Base-by-base conservation (phyloP, 2,888 invertebrate species). In the Napeogenes sylphis region DNA sequence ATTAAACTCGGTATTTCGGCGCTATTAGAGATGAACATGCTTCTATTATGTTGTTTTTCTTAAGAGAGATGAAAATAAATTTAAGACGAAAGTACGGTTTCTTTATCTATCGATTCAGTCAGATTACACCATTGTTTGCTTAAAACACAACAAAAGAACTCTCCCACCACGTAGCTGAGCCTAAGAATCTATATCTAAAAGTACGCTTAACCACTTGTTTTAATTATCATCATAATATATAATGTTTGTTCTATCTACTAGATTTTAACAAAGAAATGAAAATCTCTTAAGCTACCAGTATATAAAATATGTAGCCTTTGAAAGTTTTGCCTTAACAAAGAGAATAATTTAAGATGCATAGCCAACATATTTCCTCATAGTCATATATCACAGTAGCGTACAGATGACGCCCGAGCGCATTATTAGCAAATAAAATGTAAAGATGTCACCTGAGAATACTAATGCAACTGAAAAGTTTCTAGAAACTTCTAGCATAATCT, bases 381-480 rank as follows among this genome's bases (percentile, higher is more conserved):
- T 60, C 64, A 63, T 66, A 69, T 63, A 45, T 61, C 63, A 66
- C 56, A 66, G 59, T 66, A 61, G 57, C 59, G 59, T 65, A 61
- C 69, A 69, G 67, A 59, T 69, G 69, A 66, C 68, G 68, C 66
- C 57, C 38, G 56, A 55, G 67, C 59, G 56, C 56, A 65, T 59
- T 53, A 67, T 64, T 58, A 69, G 62, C 59, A 62, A 64, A 68
- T 64, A 68, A 66, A 69, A 71, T 69, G 63, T 68, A 66, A 62
- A 70, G 66, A 71, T 69, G 65, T 69, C 70, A 72, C 70, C 69
- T 70, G 72, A 64, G 68, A 69, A 68, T 70, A 66, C 65, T 69
- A 70, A 72, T 70, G 68, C 67, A 65, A 59, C 67, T 69, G 67
- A 67, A 66, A 68, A 72, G 68, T 72, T 70, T 67, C 61, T 60